Conservation (phyloP, 1,140 invertebrate species). For the Danaus melanippus region DNA sequence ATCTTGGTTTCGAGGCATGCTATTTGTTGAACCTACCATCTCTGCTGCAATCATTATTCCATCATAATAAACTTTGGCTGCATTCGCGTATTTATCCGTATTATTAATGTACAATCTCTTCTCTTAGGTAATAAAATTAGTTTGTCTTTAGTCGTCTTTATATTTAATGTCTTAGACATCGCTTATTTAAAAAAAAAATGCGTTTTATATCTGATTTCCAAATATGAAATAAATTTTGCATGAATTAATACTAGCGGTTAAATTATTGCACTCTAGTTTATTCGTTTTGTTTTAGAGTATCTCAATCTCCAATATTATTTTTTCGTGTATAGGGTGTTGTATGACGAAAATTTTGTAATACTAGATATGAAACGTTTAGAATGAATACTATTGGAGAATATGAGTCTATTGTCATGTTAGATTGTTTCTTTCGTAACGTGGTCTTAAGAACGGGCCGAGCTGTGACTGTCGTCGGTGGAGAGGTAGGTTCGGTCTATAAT, state of each 20-base stretch:
- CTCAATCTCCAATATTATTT: constrained; percentile 61
- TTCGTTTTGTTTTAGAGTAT: constrained; percentile 14
- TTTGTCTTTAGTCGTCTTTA: too few species aligned
- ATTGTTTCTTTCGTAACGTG: constrained; percentile 69
- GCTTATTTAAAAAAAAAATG: too few species aligned
- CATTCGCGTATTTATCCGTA: too few species aligned
- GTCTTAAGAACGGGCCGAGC: constrained; percentile 57
- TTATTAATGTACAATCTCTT: too few species aligned
- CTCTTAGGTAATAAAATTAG: too few species aligned
- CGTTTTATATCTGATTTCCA: too few species aligned
- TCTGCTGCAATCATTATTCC: constrained; percentile 16
- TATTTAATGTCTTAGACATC: too few species aligned
- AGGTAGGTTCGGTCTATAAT: constrained; percentile 65
- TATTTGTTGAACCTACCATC: constrained; percentile 29
- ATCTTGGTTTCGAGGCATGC: constrained; percentile 36
- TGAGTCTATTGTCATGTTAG: constrained; percentile 70
- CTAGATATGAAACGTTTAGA: constrained; percentile 1
- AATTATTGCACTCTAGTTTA: constrained; percentile 18
- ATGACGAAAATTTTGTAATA: constrained; percentile 1
- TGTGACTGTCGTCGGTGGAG: constrained; percentile 57
- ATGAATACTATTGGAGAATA: constrained; percentile 64
- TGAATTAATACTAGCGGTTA: constrained; percentile 6
- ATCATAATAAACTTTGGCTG: too few species aligned
- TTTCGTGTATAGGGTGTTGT: constrained; percentile 14
- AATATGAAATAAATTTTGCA: too few species aligned